Evolutionary conservation across 2,797 vertebrate species (phyloP).

Genomic region (Enteromius mattozi): DNA sequence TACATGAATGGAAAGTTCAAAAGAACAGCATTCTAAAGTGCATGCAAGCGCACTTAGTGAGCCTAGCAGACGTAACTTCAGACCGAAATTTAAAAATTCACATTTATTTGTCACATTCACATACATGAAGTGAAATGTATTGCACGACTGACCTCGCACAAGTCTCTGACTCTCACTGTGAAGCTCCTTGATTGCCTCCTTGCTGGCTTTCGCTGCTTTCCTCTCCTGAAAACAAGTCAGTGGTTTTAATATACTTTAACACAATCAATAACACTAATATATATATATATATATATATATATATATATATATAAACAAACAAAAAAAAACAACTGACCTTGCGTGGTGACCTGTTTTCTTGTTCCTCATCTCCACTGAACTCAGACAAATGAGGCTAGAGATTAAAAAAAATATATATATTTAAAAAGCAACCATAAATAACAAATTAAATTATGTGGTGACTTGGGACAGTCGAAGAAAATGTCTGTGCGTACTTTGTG

Average conservation of each 20-base stretch:
- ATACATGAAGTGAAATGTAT: too few species aligned
- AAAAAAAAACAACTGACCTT: background rate
- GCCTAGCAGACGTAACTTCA: background rate
- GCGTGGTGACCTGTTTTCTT: conserved; percentile 71
- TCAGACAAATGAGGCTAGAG: conserved; percentile 58
- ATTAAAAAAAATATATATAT: background rate
- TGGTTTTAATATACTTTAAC: background rate
- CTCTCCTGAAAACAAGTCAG: conserved; percentile 82
- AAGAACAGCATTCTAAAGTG: background rate
- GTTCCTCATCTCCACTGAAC: conserved; percentile 64
- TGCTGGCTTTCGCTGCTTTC: conserved; percentile 90
- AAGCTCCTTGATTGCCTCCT: conserved; percentile 91
- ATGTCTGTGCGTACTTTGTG: conserved; percentile 72
- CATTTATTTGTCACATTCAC: too few species aligned
- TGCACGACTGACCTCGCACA: conserved; percentile 88
- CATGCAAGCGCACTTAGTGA: background rate
- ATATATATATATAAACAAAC: too few species aligned
- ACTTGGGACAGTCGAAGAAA: background rate
- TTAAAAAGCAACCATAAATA: background rate
- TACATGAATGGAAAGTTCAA: background rate
- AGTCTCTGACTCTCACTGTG: conserved; percentile 95
- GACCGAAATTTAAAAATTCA: too few species aligned
- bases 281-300: too few species aligned
- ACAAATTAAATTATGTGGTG: background rate
- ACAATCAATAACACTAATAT: background rate